phyloP scores from a whole-genome alignment of 1,140 invertebrate genomes.

The Macrobrachium nipponense region DNA sequence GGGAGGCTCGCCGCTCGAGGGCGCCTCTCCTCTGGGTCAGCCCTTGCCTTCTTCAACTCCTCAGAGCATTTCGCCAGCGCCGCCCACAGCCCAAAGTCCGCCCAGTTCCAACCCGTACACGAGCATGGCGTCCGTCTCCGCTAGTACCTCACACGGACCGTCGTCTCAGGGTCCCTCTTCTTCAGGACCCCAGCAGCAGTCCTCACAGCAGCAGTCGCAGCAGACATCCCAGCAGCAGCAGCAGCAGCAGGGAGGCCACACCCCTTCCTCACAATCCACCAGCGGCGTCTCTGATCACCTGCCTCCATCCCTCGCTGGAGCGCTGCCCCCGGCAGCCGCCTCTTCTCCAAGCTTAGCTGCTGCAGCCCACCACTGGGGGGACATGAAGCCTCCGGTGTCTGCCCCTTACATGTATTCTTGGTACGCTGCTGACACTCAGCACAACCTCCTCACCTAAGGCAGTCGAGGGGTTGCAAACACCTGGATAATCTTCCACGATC shows the following conservation, averaged over 20 bases:
- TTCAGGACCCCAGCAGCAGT: slow-evolving; percentile 34
- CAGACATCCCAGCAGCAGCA: slow-evolving; percentile 24
- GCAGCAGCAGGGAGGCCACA: slow-evolving; percentile 25
- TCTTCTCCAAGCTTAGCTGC: slow-evolving; percentile 47
- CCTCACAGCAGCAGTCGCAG: slow-evolving; percentile 10
- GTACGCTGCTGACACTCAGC: slow-evolving; percentile 78
- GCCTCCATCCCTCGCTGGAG: slow-evolving; percentile 19
- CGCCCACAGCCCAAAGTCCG: slow-evolving; percentile 69
- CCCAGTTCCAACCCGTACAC: slow-evolving; percentile 66
- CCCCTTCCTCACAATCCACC: slow-evolving; percentile 30
- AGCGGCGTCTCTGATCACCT: slow-evolving; percentile 4
- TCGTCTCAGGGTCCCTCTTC: slow-evolving; percentile 43
- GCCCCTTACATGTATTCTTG: slow-evolving; percentile 79
- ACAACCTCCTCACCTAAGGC: slow-evolving; percentile 78
- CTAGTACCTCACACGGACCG: slow-evolving; percentile 39
- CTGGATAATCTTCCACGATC: no score
- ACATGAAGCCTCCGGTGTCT: slow-evolving; percentile 75
- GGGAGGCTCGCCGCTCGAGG: slow-evolving; percentile 66
- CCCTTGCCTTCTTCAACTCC: slow-evolving; percentile 64
- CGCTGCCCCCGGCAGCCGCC: slow-evolving; percentile 23
- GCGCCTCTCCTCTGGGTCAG: slow-evolving; percentile 65
- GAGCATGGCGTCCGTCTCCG: slow-evolving; percentile 70
- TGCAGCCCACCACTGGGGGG: slow-evolving; percentile 72
- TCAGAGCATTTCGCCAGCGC: slow-evolving; percentile 68
- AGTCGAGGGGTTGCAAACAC: not conserved